phyloP scores from a whole-genome alignment of 2,888 invertebrate species.

The Drosophila mulleri region DNA sequence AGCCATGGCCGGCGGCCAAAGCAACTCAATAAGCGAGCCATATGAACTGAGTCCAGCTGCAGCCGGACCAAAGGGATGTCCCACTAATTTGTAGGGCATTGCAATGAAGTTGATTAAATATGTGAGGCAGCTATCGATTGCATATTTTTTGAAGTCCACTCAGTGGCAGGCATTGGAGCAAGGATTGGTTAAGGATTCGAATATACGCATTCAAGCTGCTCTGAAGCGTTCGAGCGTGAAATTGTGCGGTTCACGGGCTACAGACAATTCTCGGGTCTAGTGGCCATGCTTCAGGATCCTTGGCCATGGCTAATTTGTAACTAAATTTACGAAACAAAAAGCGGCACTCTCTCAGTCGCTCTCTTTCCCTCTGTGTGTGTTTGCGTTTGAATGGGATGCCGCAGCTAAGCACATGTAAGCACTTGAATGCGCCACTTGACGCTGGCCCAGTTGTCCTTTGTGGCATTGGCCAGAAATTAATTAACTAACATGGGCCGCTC shows the following conservation, averaged over 20 bases:
- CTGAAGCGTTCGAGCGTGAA: slow-evolving; percentile 51
- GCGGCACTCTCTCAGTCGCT: slow-evolving; percentile 15
- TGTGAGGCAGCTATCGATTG: slow-evolving; percentile 55
- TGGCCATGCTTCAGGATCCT: slow-evolving; percentile 9
- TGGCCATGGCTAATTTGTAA: slow-evolving; percentile 67
- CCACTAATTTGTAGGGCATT: slow-evolving; percentile 67
- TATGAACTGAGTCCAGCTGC: slow-evolving; percentile 18
- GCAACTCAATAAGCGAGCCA: slow-evolving; percentile 71
- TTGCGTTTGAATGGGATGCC: slow-evolving; percentile 13
- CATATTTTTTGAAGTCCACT: slow-evolving; percentile 33
- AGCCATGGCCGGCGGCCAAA: slow-evolving; percentile 67
- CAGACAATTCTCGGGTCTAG: slow-evolving; percentile 2
- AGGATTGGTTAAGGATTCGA: slow-evolving; percentile 22
- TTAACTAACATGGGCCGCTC: slow-evolving; percentile 62
- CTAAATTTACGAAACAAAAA: slow-evolving; percentile 71
- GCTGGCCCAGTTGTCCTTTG: slow-evolving; percentile 62
- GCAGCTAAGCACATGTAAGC: slow-evolving; percentile 73
- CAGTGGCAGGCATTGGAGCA: slow-evolving; percentile 17
- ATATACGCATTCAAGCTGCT: slow-evolving; percentile 32
- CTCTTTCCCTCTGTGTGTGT: not conserved
- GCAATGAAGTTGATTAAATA: slow-evolving; percentile 71
- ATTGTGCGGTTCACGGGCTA: slow-evolving; percentile 34
- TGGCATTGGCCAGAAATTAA: slow-evolving; percentile 76
- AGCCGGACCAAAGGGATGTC: slow-evolving; percentile 54
- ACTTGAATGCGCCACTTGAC: slow-evolving; percentile 73